Conservation (phyloP, 1,140 invertebrate species). For the Drosophila littoralis region DNA sequence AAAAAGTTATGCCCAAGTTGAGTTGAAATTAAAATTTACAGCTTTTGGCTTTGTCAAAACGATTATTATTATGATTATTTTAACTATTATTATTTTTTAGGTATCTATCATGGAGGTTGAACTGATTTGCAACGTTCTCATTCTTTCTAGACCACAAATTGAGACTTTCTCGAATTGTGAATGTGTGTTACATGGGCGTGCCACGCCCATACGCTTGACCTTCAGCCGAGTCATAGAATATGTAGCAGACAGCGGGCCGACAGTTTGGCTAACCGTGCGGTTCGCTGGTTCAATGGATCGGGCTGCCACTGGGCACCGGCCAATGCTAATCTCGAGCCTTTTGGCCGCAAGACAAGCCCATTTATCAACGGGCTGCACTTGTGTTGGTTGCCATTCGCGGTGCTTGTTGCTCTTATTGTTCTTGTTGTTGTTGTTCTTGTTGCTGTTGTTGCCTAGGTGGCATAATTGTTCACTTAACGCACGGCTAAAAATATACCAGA, state of each 20-base stretch:
- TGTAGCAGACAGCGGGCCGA: conserved; percentile 60
- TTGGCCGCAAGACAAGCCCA: conserved; percentile 66
- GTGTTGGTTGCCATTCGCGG: conserved; percentile 27
- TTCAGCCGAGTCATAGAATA: conserved; percentile 42
- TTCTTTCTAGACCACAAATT: too few species aligned
- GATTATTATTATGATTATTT: too few species aligned
- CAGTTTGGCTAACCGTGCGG: conserved; percentile 5
- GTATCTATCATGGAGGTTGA: too few species aligned
- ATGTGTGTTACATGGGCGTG: background rate
- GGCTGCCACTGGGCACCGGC: conserved; percentile 25
- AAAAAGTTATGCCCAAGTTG: too few species aligned
- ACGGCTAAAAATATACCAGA: conserved; percentile 72
- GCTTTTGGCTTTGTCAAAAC: too few species aligned
- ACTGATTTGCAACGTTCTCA: too few species aligned
- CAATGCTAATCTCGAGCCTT: conserved; percentile 65
- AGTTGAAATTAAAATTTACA: too few species aligned
- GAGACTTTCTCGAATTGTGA: too few species aligned
- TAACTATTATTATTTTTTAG: too few species aligned
- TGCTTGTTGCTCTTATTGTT: conserved; percentile 4
- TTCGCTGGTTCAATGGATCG: background rate
- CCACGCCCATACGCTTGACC: conserved; percentile 45
- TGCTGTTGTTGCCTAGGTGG: conserved; percentile 54
- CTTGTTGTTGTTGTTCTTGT: conserved; percentile 8
- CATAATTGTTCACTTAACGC: conserved; percentile 82
- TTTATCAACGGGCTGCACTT: conserved; percentile 69